phyloP scores from a whole-genome alignment of 37 sponge, comb jelly and placozoan species.

The Diacarnus erythraeanus region DNA sequence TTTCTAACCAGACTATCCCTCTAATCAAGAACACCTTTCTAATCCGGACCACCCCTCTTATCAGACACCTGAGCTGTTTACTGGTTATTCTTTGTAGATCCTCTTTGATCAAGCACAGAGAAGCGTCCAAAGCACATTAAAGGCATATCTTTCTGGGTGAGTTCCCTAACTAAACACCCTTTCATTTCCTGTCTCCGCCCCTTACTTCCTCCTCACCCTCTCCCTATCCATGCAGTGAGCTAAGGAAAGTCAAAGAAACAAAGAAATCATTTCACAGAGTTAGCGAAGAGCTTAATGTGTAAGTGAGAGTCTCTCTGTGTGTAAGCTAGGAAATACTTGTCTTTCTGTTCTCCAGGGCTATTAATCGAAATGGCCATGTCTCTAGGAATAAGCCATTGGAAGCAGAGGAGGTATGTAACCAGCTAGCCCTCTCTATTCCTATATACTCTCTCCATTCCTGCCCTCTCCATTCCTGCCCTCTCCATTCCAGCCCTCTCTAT shows the following conservation, averaged over 20 bases:
- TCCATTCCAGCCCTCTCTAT: too few relatives aligned
- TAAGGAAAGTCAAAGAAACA: conserved; percentile 60
- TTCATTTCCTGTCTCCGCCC: not conserved
- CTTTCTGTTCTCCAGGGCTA: conserved; percentile 30
- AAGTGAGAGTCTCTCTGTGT: conserved; percentile 11
- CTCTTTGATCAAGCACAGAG: conserved; percentile 60
- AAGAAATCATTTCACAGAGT: conserved; percentile 64
- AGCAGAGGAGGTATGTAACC: conserved; percentile 76
- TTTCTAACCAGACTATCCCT: too few relatives aligned
- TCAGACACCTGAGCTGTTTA: too few relatives aligned
- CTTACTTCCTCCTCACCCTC: not conserved
- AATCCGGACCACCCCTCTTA: too few relatives aligned
- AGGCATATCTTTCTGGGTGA: conserved; percentile 60
- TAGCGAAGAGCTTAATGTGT: conserved; percentile 69
- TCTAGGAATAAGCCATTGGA: conserved; percentile 37
- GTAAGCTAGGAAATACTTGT: not conserved
- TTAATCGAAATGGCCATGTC: conserved; percentile 42
- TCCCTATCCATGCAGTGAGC: conserved; percentile 31
- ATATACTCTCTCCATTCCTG: too few relatives aligned
- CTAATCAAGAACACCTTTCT: too few relatives aligned
- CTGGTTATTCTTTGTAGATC: conserved; percentile 28
- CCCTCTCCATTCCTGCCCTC: too few relatives aligned
- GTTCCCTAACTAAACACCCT: not conserved
- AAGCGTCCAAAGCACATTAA: conserved; percentile 42
- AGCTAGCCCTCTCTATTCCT: too few relatives aligned